phyloP scores from a whole-genome alignment of 2,888 invertebrate genomes.

The Dynastes grantii region DNA sequence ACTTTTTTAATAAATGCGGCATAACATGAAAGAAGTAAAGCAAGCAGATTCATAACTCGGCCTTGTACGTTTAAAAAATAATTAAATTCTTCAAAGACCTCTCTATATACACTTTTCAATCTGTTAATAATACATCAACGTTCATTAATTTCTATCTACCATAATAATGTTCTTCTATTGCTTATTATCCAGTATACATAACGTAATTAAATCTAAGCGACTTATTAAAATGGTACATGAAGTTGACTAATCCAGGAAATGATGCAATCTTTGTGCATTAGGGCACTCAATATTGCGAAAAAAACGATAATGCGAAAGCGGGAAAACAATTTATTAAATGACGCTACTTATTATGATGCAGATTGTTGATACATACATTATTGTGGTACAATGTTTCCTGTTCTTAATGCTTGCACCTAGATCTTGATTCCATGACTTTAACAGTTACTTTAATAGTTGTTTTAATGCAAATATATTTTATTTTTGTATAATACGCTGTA shows the following conservation, averaged over 20 bases:
- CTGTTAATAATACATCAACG: slow-evolving; percentile 15
- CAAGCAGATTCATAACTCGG: slow-evolving; percentile 35
- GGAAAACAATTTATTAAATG: slow-evolving; percentile 2
- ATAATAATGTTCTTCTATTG: slow-evolving; percentile 1
- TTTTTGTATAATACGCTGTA: too few relatives aligned
- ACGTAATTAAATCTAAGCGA: slow-evolving; percentile 16
- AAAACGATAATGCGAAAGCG: neutral
- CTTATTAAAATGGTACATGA: slow-evolving; percentile 8
- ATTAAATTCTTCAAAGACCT: slow-evolving; percentile 30
- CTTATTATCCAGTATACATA: slow-evolving; percentile 11
- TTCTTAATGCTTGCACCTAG: too few relatives aligned
- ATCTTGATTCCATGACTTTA: too few relatives aligned
- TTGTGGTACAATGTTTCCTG: neutral
- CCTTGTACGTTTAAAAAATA: slow-evolving; percentile 40
- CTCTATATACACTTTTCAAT: neutral
- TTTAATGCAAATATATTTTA: too few relatives aligned
- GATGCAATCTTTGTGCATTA: slow-evolving; percentile 6
- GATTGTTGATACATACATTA: slow-evolving; percentile 2
- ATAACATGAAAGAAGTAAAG: slow-evolving; percentile 41
- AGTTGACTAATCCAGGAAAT: slow-evolving; percentile 17
- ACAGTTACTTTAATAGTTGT: too few relatives aligned
- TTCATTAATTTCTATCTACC: slow-evolving; percentile 30
- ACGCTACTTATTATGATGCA: neutral
- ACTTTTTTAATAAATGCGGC: slow-evolving; percentile 46
- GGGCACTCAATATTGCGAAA: neutral